phyloP scores from a whole-genome alignment of 2,113 vertebrate species.

The Himantopus leucocephalus region DNA sequence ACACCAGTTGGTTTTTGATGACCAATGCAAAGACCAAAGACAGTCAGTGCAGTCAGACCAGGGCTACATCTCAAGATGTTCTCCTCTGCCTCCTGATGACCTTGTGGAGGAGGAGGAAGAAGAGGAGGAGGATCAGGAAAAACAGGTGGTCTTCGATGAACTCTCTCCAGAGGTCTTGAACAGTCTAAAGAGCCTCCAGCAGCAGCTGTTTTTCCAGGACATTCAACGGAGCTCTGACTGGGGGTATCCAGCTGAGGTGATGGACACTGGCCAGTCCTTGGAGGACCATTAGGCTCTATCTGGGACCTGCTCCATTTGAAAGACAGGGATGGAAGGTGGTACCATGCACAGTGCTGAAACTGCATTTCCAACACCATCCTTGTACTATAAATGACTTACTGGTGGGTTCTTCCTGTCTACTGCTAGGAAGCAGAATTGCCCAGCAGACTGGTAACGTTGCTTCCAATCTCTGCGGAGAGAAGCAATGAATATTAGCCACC shows the following conservation, averaged over 20 bases:
- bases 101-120: constrained; percentile 31
- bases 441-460: background rate
- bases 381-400: background rate
- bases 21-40: constrained; percentile 68
- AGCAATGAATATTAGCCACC: background rate
- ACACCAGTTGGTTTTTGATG: constrained; percentile 58
- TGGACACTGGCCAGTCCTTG: background rate
- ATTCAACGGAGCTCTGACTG: constrained; percentile 58
- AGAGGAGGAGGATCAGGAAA: background rate
- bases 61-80: constrained; percentile 86
- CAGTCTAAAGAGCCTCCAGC: constrained; percentile 80
- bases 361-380: background rate
- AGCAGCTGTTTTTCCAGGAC: constrained; percentile 75
- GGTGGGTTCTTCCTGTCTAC: background rate
- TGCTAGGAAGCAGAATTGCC: background rate
- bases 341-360: background rate
- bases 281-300: background rate
- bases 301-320: background rate
- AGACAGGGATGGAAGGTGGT: background rate
- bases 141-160: background rate
- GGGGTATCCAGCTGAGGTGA: background rate
- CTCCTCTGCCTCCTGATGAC: constrained; percentile 70
- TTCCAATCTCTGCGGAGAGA: background rate
- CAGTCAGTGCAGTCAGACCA: constrained; percentile 86
- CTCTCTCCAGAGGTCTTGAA: constrained; percentile 69